Evolutionary conservation across 1,140 invertebrate species (phyloP), one percentile per base, ranked within the genome.

Genomic region (Anastatus disparis): DNA sequence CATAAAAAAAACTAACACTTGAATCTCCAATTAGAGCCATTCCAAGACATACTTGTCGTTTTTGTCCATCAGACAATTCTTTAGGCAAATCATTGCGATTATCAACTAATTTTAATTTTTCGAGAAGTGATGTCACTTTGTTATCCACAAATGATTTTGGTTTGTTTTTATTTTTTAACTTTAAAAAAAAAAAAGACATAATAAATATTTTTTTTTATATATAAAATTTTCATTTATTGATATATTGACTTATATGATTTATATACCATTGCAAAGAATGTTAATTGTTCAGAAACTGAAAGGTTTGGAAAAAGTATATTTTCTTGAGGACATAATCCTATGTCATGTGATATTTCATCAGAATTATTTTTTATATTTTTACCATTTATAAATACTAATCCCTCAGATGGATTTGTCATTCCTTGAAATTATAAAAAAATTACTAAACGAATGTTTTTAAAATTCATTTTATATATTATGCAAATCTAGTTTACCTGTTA

Each of bases 271-370:
- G 91, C 91, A 81, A 94, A 97, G 83, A 97, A 97, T 61, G 91
- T 86, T 9, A 99, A 86, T 84, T 98, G 96, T 84, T 99, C 94
- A 22, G 88, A 86, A 0, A 98, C 95, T n/a, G 93, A 97, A 44
- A 98, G 86, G 73, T 94, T 92, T 65, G 95, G 91, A 81, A 98
- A 97, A 1, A 98, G 88, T 67, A 98, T 93, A 83, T 98, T 95
- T 81, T 97, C 95, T 82, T 99, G 97, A 9, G 97, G 97, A 85
- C 97, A 99, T 29, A 94, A 81, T 6, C 93, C 93, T 7, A 94
- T 82, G 77, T 88, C 88, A 10, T 56, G 17, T n/a, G 62, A 35
- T 27, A 79, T 76, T 12, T 44, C 71, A 2, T 80, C 71, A 50
- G 84, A 84, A 50, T 87, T 78, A 24, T 75, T 85, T 38, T 82